Conservation (phyloP, 2,888 invertebrate species). For the Antheraea yamamai region DNA sequence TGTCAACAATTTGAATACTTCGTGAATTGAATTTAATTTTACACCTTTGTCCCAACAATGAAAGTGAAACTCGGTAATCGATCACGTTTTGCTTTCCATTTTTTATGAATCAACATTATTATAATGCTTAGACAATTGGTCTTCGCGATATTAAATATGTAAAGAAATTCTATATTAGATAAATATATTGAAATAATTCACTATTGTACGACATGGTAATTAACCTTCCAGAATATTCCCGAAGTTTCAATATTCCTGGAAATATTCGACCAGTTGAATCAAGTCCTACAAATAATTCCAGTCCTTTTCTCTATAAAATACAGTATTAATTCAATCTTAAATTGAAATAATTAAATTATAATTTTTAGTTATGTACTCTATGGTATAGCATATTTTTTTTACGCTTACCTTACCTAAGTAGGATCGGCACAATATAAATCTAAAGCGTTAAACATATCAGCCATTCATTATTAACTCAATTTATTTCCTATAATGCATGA, state of each 20-base stretch:
- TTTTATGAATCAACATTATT: slow-evolving; percentile 31
- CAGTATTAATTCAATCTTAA: no score
- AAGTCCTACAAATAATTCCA: no score
- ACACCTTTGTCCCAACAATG: slow-evolving; percentile 53
- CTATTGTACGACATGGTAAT: no score
- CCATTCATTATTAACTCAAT: neutral
- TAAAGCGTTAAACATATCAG: neutral
- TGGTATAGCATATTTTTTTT: no score
- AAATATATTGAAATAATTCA: neutral
- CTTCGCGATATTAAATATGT: neutral
- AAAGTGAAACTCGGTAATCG: slow-evolving; percentile 72
- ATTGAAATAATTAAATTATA: no score
- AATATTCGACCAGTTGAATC: no score
- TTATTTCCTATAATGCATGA: neutral
- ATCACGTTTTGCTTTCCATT: slow-evolving; percentile 74
- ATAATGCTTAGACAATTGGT: slow-evolving; percentile 11
- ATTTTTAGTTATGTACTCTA: no score
- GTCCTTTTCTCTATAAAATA: no score
- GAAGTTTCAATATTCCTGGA: no score
- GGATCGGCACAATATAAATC: neutral
- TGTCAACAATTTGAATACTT: slow-evolving; percentile 28
- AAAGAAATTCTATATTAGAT: neutral
- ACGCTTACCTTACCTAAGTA: no score
- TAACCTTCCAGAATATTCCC: no score
- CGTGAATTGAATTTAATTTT: slow-evolving; percentile 40